Evolutionary conservation across 2,888 invertebrate genomes (phyloP).

Genomic region (Eudiplozoon nipponicum): DNA sequence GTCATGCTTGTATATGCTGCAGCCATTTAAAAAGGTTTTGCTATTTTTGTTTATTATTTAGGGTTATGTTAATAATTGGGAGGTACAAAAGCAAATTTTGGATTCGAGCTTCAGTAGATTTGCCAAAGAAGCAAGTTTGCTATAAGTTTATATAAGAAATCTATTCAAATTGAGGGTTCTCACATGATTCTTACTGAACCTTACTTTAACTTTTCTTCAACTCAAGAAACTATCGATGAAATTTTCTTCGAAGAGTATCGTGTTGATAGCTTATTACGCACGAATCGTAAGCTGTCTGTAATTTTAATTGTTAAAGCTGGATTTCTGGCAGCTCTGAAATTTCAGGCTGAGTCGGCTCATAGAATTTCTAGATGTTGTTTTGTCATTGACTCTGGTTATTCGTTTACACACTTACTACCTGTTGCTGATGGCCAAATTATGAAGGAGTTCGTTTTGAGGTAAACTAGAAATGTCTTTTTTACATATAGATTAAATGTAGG

Average conservation of each 20-base stretch:
- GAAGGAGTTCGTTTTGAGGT: no score
- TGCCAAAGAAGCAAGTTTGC: conserved; percentile 19
- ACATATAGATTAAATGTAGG: conserved; percentile 51
- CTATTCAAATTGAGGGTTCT: conserved; percentile 33
- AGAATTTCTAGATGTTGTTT: conserved; percentile 42
- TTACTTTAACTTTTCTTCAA: conserved; percentile 54
- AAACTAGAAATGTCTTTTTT: neutral
- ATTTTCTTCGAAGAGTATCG: conserved; percentile 90
- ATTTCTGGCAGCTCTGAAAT: conserved; percentile 43
- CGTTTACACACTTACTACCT: conserved; percentile 50
- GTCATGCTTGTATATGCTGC: conserved; percentile 60
- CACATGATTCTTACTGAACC: conserved; percentile 67
- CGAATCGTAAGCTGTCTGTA: conserved; percentile 32
- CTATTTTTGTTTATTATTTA: no score
- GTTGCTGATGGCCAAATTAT: conserved; percentile 13
- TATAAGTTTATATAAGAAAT: conserved; percentile 7
- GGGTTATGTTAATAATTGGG: conserved; percentile 81
- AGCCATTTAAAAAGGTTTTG: conserved; percentile 67
- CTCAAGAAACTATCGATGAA: conserved; percentile 69
- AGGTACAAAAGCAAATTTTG: conserved; percentile 68
- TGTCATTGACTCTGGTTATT: conserved; percentile 69
- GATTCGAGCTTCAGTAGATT: conserved; percentile 50
- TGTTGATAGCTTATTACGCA: conserved; percentile 44
- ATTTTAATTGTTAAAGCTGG: conserved; percentile 30
- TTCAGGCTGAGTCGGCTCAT: no score